Conservation (phyloP, 2,797 vertebrate genomes). For the Parambassis ranga region DNA sequence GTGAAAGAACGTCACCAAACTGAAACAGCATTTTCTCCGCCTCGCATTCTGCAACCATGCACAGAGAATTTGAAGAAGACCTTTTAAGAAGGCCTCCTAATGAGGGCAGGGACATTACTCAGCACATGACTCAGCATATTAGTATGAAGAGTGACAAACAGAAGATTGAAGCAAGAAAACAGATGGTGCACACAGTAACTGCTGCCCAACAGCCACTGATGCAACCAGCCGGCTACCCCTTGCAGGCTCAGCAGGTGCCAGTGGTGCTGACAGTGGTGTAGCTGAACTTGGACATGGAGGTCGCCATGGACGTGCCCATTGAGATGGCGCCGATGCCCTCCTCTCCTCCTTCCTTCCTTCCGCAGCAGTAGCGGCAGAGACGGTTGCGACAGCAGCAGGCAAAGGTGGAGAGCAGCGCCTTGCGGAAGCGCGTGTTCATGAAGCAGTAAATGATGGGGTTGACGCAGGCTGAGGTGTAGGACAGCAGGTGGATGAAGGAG, state of each 20-base stretch:
- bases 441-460: slow-evolving; percentile 97
- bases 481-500: slow-evolving; percentile 95
- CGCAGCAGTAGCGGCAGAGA: slow-evolving; percentile 57
- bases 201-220: neutral
- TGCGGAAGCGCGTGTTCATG: slow-evolving; percentile 94
- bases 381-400: slow-evolving; percentile 71
- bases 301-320: slow-evolving; percentile 73
- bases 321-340: slow-evolving; percentile 57
- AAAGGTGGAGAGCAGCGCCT: slow-evolving; percentile 86
- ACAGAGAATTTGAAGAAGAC: slow-evolving; percentile 41
- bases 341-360: slow-evolving; percentile 51
- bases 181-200: slow-evolving; percentile 14
- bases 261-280: slow-evolving; percentile 92
- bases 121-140: slow-evolving; percentile 33
- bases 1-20: slow-evolving; percentile 25
- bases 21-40: neutral
- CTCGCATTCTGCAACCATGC: slow-evolving; percentile 47
- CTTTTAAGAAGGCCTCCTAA: slow-evolving; percentile 35
- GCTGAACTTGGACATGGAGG: slow-evolving; percentile 89
- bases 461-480: slow-evolving; percentile 88
- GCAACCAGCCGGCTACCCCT: neutral
- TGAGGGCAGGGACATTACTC: slow-evolving; percentile 27
- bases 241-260: slow-evolving; percentile 74
- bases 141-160: slow-evolving; percentile 33
- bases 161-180: slow-evolving; percentile 9